phyloP scores from a whole-genome alignment of 2,797 vertebrate species.

The Monodelphis domestica region DNA sequence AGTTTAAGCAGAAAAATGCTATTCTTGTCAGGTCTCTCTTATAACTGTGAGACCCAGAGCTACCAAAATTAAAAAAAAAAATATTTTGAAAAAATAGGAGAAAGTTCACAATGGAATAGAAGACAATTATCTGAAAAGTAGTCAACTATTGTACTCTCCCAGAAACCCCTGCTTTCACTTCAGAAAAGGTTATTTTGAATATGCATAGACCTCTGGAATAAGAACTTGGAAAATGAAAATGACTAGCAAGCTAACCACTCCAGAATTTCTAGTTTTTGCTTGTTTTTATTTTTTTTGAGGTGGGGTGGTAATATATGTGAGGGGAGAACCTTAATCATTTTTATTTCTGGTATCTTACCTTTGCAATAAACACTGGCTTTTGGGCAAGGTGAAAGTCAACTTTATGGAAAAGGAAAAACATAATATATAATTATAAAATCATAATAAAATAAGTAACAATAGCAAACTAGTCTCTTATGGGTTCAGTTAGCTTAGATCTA shows the following conservation, averaged over 20 bases:
- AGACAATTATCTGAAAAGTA: slow-evolving; percentile 38
- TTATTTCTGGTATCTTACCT: background rate
- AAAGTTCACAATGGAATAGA: background rate
- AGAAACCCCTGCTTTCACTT: background rate
- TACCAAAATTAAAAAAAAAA: background rate
- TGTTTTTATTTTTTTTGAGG: slow-evolving; percentile 9
- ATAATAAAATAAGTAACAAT: background rate
- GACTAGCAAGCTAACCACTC: background rate
- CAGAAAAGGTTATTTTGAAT: background rate
- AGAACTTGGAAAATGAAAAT: background rate
- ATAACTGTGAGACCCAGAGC: background rate
- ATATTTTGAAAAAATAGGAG: background rate
- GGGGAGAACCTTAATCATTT: background rate
- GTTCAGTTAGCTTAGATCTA: background rate
- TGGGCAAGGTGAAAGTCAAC: slow-evolving; percentile 9
- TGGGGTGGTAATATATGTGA: background rate
- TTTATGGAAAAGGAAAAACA: background rate
- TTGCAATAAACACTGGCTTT: background rate
- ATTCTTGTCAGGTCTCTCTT: background rate
- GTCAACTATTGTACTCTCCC: background rate
- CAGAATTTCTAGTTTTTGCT: background rate
- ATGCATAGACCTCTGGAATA: background rate
- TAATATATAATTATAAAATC: too few species aligned
- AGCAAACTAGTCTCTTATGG: background rate
- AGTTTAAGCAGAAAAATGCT: background rate